Evolutionary conservation across 2,888 invertebrate genomes (phyloP).

Genomic region (Noctua fimbriata): DNA sequence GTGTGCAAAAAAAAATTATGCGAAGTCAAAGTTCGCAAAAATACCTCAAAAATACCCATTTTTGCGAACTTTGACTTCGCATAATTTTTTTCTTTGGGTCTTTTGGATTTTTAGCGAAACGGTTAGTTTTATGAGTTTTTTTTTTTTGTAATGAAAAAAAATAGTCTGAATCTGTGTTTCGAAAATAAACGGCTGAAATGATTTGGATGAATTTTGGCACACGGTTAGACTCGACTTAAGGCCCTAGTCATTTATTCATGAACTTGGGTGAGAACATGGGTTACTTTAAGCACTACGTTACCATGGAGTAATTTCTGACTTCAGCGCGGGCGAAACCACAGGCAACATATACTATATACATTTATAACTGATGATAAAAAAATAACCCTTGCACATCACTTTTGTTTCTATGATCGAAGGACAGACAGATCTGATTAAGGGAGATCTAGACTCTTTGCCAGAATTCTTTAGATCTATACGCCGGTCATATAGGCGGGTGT

Average conservation of each 20-base stretch:
- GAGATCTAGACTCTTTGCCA: conserved; percentile 8
- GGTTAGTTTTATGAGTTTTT: too few relatives aligned
- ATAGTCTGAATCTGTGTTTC: too few relatives aligned
- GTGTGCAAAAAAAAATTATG: too few relatives aligned
- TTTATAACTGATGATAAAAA: background rate
- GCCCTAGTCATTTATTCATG: too few relatives aligned
- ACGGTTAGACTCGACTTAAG: background rate
- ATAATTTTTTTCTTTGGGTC: too few relatives aligned
- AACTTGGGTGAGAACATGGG: background rate
- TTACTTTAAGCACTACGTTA: background rate
- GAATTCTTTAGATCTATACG: background rate
- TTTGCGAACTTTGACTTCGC: too few relatives aligned
- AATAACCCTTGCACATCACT: conserved; percentile 11
- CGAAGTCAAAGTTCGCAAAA: too few relatives aligned
- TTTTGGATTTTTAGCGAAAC: too few relatives aligned
- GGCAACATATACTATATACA: background rate
- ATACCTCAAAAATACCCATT: too few relatives aligned
- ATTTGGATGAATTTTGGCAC: background rate
- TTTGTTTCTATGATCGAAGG: conserved; percentile 26
- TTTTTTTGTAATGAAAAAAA: too few relatives aligned
- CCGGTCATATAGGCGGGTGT: background rate
- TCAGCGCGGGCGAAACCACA: background rate
- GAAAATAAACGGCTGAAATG: background rate
- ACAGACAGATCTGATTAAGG: conserved; percentile 37
- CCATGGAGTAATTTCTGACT: background rate